phyloP scores from a whole-genome alignment of 2,888 invertebrate genomes.

The Chromoteleia sp. region DNA sequence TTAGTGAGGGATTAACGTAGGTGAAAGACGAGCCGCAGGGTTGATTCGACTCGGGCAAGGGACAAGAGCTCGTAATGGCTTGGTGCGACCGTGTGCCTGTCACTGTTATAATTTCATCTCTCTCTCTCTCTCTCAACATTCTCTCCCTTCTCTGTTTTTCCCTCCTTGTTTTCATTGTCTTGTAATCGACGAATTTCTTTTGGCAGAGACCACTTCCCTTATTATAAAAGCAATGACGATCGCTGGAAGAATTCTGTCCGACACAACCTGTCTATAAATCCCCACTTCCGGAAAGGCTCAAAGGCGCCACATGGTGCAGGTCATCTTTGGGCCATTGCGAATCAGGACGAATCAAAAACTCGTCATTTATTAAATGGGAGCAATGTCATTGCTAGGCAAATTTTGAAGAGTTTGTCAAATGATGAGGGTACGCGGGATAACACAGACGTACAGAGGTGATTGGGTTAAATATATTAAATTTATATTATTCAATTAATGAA shows the following conservation, averaged over 20 bases:
- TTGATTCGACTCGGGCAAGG: constrained; percentile 68
- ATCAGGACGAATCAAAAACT: constrained; percentile 86
- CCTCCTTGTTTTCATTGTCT: neutral
- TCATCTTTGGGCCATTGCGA: constrained; percentile 95
- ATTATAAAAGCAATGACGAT: constrained; percentile 95
- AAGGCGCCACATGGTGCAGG: constrained; percentile 95
- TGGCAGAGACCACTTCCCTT: constrained; percentile 93
- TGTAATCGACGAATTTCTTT: constrained; percentile 40
- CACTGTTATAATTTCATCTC: constrained; percentile 61
- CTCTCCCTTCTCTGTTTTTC: neutral
- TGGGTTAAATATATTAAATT: no score
- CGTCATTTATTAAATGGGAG: constrained; percentile 74
- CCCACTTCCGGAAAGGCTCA: constrained; percentile 94
- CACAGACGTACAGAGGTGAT: constrained; percentile 30
- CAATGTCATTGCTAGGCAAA: constrained; percentile 64
- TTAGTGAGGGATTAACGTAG: constrained; percentile 64
- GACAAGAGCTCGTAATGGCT: constrained; percentile 58
- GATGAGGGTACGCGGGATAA: constrained; percentile 51
- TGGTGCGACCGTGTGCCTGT: constrained; percentile 76
- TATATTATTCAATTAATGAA: no score
- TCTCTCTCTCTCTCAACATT: constrained; percentile 15
- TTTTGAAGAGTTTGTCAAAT: constrained; percentile 55
- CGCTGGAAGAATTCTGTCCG: constrained; percentile 97
- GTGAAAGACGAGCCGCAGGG: constrained; percentile 57
- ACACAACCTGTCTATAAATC: constrained; percentile 96